phyloP scores from a whole-genome alignment of 2,797 vertebrate genomes.

The Phoebastria nigripes region DNA sequence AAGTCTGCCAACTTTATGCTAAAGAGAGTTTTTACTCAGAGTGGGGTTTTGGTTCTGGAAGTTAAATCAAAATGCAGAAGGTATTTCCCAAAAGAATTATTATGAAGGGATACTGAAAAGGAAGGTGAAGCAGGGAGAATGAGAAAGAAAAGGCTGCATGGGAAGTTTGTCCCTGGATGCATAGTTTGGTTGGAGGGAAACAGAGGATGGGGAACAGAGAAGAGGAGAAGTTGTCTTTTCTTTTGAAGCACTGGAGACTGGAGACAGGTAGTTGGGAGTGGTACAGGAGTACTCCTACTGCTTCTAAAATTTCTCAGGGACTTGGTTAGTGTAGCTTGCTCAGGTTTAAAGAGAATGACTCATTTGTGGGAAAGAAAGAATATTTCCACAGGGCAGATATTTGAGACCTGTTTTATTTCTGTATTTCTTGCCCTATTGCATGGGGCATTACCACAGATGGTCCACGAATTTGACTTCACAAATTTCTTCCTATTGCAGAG shows the following conservation, averaged over 20 bases:
- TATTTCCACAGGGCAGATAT: not conserved
- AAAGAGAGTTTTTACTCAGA: not conserved
- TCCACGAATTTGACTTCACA: not conserved
- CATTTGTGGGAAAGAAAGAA: not conserved
- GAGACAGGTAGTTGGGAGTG: not conserved
- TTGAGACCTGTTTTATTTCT: not conserved
- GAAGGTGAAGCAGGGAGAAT: not conserved
- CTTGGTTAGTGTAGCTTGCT: not conserved
- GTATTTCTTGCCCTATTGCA: not conserved
- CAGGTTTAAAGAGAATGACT: not conserved
- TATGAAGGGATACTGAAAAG: not conserved
- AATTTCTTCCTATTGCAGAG: not conserved
- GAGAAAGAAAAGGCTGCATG: not conserved
- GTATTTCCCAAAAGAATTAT: not conserved
- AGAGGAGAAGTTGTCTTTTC: not conserved
- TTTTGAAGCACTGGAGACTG: not conserved
- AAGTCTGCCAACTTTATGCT: conserved; percentile 7
- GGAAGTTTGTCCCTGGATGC: not conserved
- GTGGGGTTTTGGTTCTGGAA: not conserved
- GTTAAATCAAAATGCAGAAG: not conserved
- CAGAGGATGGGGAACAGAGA: not conserved
- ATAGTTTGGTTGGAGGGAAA: not conserved
- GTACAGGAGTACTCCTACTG: not conserved
- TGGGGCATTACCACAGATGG: not conserved
- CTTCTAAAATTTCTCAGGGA: conserved; percentile 14